phyloP scores from a whole-genome alignment of 2,888 invertebrate species.

The Meteorus colon region DNA sequence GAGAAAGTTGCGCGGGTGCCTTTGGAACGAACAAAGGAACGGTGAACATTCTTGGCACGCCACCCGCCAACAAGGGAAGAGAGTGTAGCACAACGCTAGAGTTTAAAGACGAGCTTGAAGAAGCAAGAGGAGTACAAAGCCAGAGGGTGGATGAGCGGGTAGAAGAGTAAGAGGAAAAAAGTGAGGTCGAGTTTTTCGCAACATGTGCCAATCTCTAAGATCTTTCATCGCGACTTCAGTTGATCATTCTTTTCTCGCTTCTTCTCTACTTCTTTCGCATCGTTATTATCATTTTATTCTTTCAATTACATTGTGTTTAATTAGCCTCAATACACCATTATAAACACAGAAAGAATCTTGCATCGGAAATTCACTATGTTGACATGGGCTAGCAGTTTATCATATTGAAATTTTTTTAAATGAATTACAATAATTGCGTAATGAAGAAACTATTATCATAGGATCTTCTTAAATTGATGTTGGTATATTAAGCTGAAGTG shows the following conservation, averaged over 20 bases:
- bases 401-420: too few relatives aligned
- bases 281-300: conserved; percentile 48
- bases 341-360: too few relatives aligned
- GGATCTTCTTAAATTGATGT: too few relatives aligned
- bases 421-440: too few relatives aligned
- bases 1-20: conserved; percentile 46
- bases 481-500: too few relatives aligned
- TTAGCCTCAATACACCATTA: background rate
- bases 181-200: conserved; percentile 50
- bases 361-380: too few relatives aligned
- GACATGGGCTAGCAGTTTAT: too few relatives aligned
- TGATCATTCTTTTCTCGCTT: conserved; percentile 29
- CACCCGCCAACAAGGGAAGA: conserved; percentile 48
- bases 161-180: conserved; percentile 32
- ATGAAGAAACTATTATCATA: too few relatives aligned
- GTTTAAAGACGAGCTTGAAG: conserved; percentile 31
- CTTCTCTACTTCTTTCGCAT: conserved; percentile 40
- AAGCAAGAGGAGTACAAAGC: conserved; percentile 26
- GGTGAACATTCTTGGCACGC: conserved; percentile 56
- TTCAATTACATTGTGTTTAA: background rate
- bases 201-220: conserved; percentile 55
- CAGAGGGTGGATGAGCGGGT: background rate
- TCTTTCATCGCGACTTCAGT: conserved; percentile 14
- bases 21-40: conserved; percentile 55
- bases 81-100: conserved; percentile 42